Evolutionary conservation across 1,140 invertebrate genomes (phyloP).

Genomic region (Tribolium castaneum): DNA sequence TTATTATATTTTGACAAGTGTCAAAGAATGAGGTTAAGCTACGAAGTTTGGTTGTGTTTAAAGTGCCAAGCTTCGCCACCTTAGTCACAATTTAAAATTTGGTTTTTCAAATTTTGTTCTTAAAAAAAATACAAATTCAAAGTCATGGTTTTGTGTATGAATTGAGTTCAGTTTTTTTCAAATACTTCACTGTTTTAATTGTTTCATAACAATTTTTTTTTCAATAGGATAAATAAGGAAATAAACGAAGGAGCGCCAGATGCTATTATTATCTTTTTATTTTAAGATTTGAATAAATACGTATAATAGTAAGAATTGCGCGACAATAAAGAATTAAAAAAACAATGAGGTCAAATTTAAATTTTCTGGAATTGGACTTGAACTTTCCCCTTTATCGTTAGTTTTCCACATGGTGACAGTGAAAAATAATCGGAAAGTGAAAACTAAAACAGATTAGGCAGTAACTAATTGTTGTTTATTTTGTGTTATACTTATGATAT

Average conservation of each 20-base stretch:
- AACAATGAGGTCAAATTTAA: background rate
- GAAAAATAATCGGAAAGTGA: background rate
- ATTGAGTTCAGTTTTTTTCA: too few species aligned
- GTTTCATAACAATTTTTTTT: too few species aligned
- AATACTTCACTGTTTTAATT: too few species aligned
- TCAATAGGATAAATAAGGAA: too few species aligned
- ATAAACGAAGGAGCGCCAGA: too few species aligned
- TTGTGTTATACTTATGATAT: background rate
- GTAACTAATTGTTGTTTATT: conserved; percentile 1
- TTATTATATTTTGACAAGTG: background rate
- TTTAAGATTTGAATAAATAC: too few species aligned
- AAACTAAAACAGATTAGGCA: background rate
- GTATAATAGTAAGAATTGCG: background rate
- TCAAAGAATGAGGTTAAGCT: background rate
- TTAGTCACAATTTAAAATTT: background rate
- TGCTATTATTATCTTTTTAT: too few species aligned
- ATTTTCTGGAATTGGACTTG: background rate
- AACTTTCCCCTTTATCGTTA: background rate
- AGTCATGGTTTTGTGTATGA: too few species aligned
- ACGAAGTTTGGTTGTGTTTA: background rate
- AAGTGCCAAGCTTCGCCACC: background rate
- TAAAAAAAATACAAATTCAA: too few species aligned
- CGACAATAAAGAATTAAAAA: background rate
- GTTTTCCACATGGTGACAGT: background rate
- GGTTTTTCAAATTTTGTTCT: background rate